Base-by-base conservation (phyloP, 1,140 invertebrate genomes). In the Rhopalosiphum padi region DNA sequence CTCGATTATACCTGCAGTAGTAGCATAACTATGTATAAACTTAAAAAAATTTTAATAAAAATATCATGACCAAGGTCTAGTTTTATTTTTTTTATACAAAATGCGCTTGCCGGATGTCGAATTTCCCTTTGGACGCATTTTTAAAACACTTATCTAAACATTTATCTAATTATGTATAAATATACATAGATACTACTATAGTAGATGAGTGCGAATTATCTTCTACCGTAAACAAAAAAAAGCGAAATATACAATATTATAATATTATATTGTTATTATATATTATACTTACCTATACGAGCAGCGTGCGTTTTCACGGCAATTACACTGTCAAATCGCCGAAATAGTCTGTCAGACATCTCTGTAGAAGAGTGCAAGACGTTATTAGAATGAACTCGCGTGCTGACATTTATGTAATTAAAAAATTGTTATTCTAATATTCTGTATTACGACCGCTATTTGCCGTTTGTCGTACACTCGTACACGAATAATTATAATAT, bases 351-450 rank as follows among this genome's bases (percentile, higher is more conserved):
- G 15, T 5, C 60, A 43, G 85, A 25, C 86, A 46, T 46, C 15
- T 4, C 60, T 68, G 30, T 15, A 4, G 4, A 68, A 68, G 60
- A 68, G 11, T n/a, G 30, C 18, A 51, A 88, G 86, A 88, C 30
- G 18, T 88, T 30, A 41, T 25, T 25, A 23, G 2, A 88, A 51
- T 35, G 60, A 88, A 51, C 46, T 46, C 86, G 86, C 86, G 86
- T 88, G 86, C 86, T 88, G 86, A 88, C n/a, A 88, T 88, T 88
- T 51, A n/a, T n/a, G n/a, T 51, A 88, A 88, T 88, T 88, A 88
- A 48, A 88, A 8, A n/a, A n/a, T 51, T 8, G 46, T 51, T 25
- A 25, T 87, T 51, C 18, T 77, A 1, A 30, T 30, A 77, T 88
- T 7, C 25, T 87, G 53, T 23, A 23, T 53, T 87, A 15, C 43